Base-by-base conservation (phyloP, 2,888 invertebrate genomes). In the Petrophora chlorosata region DNA sequence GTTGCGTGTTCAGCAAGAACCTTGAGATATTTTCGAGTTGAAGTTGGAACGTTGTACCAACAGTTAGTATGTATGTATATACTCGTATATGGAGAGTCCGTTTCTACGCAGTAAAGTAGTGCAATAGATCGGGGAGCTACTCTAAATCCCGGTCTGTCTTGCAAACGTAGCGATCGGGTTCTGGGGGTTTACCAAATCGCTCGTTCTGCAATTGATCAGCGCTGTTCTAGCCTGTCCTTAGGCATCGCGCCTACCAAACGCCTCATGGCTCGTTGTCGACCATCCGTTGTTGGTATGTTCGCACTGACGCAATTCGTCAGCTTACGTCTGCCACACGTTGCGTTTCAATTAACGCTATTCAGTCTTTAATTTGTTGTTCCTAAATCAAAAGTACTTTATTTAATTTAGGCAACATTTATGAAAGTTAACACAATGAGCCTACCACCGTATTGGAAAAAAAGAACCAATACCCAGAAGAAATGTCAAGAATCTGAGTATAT, bases 21-120 rank as follows among this genome's bases (percentile, higher is more conserved):
- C 26, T 45, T 38, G 33, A 26, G 33, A 45, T 33, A 32, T 44
- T 36, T 44, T 44, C 29, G 14, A 30, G 19, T 23, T 44, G 13
- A 32, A 25, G 23, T 32, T 26, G 26, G 8, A 30, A 39, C 36
- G 12, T 19, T 5, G 22, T 22, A 2, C 22, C 16, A n/a, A n/a
- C n/a, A n/a, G n/a, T n/a, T n/a, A n/a, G 16, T 16, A 16, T 16
- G 16, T 16, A 5, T 5, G n/a, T n/a, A n/a, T n/a, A n/a, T n/a
- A n/a, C n/a, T n/a, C n/a, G n/a, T n/a, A n/a, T n/a, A n/a, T n/a
- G 67, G 70, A 76, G 76, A 69, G 82, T 82, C 81, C 81, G 67
- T 77, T 81, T 78, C 82, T 81, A 82, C 80, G 57, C 78, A 79
- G 83, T 67, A 10, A 61, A 56, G 70, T 72, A 76, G 78, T 76